These are phyloP conservation scores for Orchestes rusci DNA, from an alignment of 2,888 invertebrate species.

Conservation along the genomic window DNA sequence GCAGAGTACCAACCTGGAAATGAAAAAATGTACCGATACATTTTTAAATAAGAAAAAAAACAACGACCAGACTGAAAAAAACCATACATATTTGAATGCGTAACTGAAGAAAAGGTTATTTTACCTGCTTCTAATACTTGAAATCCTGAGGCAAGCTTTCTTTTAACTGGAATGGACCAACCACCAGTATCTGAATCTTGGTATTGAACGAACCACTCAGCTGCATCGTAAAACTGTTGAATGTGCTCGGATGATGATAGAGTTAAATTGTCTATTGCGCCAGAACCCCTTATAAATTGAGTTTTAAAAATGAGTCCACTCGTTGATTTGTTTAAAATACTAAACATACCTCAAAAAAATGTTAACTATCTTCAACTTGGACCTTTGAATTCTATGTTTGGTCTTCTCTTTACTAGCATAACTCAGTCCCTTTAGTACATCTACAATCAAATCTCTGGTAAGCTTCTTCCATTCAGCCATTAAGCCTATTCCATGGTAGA, in stretches of 20 bases:
- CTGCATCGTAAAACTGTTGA: constrained; percentile 86
- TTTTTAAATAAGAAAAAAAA: too few species aligned
- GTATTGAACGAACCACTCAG: constrained; percentile 83
- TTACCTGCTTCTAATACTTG: constrained; percentile 69
- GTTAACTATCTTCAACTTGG: constrained; percentile 57
- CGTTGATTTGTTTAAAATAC: too few species aligned
- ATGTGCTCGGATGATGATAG: constrained; percentile 79
- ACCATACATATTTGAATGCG: too few species aligned
- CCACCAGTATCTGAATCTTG: constrained; percentile 84
- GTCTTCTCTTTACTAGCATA: constrained; percentile 59
- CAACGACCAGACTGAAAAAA: too few species aligned
- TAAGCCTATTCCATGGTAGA: constrained; percentile 80
- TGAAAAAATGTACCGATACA: constrained; percentile 6
- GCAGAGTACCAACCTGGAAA: constrained; percentile 69
- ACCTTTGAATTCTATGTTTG: constrained; percentile 62
- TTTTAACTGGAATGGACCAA: constrained; percentile 81
- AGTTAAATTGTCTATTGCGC: constrained; percentile 63
- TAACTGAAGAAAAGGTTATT: too few species aligned
- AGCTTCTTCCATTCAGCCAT: constrained; percentile 63
- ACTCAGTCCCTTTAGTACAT: constrained; percentile 83
- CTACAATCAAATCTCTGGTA: constrained; percentile 82
- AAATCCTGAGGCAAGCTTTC: constrained; percentile 67
- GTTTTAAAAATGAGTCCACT: not conserved
- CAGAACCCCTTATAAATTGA: constrained; percentile 49
- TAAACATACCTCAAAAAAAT: constrained; percentile 28